Conservation (phyloP, 2,797 vertebrate species). For the Melanogrammus aeglefinus region DNA sequence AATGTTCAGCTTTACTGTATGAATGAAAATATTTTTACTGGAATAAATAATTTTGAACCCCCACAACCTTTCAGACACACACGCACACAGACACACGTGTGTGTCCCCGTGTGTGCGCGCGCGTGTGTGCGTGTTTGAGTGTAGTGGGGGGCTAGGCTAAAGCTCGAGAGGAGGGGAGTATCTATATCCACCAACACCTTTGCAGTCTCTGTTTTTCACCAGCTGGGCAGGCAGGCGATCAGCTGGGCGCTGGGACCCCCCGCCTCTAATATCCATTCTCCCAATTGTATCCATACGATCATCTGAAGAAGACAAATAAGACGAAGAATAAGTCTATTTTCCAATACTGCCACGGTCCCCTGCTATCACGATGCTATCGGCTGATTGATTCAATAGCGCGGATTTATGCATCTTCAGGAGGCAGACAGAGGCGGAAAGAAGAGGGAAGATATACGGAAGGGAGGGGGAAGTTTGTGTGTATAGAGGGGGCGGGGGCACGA, state of each 20-base stretch:
- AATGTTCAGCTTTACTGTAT: slow-evolving; percentile 47
- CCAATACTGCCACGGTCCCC: slow-evolving; percentile 22
- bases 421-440: slow-evolving; percentile 41
- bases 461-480: slow-evolving; percentile 49
- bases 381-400: slow-evolving; percentile 70
- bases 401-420: slow-evolving; percentile 65
- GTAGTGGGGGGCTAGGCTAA: neutral
- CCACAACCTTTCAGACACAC: slow-evolving; percentile 38
- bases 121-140: too few relatives aligned
- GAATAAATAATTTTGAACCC: slow-evolving; percentile 51
- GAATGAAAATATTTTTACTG: slow-evolving; percentile 56
- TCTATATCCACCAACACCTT: slow-evolving; percentile 34
- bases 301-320: neutral
- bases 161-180: slow-evolving; percentile 23
- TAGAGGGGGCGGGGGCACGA: slow-evolving; percentile 46
- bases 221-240: slow-evolving; percentile 29
- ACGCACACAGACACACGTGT: slow-evolving; percentile 28
- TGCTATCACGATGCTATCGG: slow-evolving; percentile 20
- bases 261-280: slow-evolving; percentile 21
- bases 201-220: slow-evolving; percentile 29
- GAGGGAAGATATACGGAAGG: slow-evolving; percentile 40
- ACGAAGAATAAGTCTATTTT: slow-evolving; percentile 23
- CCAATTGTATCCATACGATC: neutral
- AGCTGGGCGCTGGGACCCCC: slow-evolving; percentile 9
- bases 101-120: neutral